These are phyloP conservation scores for Aromia moschata DNA, from an alignment of 2,888 invertebrate species.

Conservation along the genomic window DNA sequence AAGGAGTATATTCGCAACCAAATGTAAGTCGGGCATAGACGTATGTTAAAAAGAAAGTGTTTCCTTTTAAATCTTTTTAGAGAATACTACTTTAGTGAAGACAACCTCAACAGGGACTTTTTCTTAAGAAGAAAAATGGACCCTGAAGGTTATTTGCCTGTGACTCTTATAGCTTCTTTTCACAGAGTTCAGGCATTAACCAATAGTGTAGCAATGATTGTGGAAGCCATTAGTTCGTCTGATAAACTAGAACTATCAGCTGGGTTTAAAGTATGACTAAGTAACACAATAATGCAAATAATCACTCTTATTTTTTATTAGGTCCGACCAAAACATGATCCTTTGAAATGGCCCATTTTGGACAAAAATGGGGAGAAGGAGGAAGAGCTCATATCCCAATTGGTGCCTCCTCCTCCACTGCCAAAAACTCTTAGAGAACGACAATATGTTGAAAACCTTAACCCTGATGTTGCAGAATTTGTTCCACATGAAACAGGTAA, in stretches of 20 bases:
- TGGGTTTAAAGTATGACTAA: conserved; percentile 74
- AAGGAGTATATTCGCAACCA: conserved; percentile 90
- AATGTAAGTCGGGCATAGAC: conserved; percentile 75
- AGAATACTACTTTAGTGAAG: conserved; percentile 98
- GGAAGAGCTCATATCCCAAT: conserved; percentile 65
- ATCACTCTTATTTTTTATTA: conserved; percentile 51
- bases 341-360: conserved; percentile 88
- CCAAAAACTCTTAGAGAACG: conserved; percentile 68
- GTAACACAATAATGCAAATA: neutral
- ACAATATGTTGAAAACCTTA: conserved; percentile 71
- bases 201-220: conserved; percentile 82
- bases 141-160: conserved; percentile 89
- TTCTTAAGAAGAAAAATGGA: conserved; percentile 98
- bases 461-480: conserved; percentile 89
- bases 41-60: neutral
- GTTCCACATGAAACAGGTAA: conserved; percentile 66
- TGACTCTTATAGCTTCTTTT: conserved; percentile 94
- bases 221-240: conserved; percentile 86
- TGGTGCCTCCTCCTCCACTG: conserved; percentile 78
- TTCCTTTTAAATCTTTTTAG: conserved; percentile 66
- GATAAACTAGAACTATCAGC: conserved; percentile 81
- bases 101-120: conserved; percentile 94
- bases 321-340: conserved; percentile 85
- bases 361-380: conserved; percentile 64
- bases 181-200: conserved; percentile 91